Conservation (phyloP, 2,888 invertebrate species). For the Resseliella maxima region DNA sequence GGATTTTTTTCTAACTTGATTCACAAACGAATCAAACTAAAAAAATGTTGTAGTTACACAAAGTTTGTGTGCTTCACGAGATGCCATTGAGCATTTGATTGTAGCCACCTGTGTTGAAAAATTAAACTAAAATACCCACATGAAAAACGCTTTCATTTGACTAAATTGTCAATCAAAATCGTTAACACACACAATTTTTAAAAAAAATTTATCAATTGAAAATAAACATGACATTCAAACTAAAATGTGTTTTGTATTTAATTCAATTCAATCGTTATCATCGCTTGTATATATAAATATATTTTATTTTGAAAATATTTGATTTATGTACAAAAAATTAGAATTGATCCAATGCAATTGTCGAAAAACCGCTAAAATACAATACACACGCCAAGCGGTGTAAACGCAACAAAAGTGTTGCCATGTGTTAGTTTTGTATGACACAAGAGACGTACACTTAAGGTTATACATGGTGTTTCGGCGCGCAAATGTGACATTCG, state of each 20-base stretch:
- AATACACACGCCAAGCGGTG: conserved; percentile 17
- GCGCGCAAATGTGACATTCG: conserved; percentile 53
- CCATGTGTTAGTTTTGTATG: neutral
- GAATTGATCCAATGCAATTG: neutral
- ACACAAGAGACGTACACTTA: neutral
- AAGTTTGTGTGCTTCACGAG: conserved; percentile 55
- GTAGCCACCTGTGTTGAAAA: conserved; percentile 52
- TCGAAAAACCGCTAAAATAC: conserved; percentile 40
- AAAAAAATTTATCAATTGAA: neutral
- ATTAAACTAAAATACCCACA: conserved; percentile 9
- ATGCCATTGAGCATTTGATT: conserved; percentile 52
- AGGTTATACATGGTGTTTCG: conserved; percentile 15
- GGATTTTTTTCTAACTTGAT: conserved; percentile 49
- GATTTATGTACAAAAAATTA: neutral
- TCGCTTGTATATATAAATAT: no score
- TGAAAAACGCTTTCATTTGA: conserved; percentile 19
- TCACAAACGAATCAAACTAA: conserved; percentile 33
- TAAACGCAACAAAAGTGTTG: conserved; percentile 17
- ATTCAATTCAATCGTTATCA: no score
- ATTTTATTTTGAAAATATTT: no score
- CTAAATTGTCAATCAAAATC: conserved; percentile 15
- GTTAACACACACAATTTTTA: neutral
- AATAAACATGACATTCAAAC: neutral
- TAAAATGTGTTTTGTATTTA: no score
- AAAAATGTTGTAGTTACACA: conserved; percentile 55